phyloP scores from a whole-genome alignment of 2,797 vertebrate species.

The Coendou prehensilis region DNA sequence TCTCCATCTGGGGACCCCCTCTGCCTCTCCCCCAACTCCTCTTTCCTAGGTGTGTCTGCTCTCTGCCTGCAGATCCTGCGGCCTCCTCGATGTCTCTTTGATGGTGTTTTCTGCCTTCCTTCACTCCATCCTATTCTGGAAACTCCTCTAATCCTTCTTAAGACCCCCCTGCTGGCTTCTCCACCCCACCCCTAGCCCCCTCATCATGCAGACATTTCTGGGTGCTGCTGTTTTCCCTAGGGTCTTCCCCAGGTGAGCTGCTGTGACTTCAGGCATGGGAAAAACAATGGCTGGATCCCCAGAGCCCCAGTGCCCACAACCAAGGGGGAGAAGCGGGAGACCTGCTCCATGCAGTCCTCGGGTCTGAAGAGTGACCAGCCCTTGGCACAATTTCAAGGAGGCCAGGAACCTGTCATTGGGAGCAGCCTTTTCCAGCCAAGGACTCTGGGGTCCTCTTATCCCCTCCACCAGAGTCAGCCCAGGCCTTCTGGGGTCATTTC shows the following conservation, averaged over 20 bases:
- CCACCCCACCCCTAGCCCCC: neutral
- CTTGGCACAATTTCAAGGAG: neutral
- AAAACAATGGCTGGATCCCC: neutral
- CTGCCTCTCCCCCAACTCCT: neutral
- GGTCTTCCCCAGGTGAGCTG: neutral
- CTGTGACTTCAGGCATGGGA: conserved; percentile 23
- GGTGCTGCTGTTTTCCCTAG: neutral
- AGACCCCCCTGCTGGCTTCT: neutral
- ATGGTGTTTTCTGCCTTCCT: neutral
- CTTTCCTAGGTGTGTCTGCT: neutral
- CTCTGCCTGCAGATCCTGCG: neutral
- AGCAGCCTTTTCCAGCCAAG: neutral
- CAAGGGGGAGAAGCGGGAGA: neutral
- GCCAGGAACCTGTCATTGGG: neutral
- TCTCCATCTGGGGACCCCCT: no score
- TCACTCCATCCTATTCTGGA: neutral
- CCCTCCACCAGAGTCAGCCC: neutral
- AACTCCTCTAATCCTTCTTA: neutral
- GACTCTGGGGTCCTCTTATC: neutral
- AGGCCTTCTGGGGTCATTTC: neutral
- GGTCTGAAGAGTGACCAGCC: neutral
- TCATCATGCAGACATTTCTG: neutral
- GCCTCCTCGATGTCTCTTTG: neutral
- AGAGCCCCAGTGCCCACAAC: neutral
- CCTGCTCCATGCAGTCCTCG: neutral